phyloP scores from a whole-genome alignment of 1,140 invertebrate genomes.

The Dryas iulia region DNA sequence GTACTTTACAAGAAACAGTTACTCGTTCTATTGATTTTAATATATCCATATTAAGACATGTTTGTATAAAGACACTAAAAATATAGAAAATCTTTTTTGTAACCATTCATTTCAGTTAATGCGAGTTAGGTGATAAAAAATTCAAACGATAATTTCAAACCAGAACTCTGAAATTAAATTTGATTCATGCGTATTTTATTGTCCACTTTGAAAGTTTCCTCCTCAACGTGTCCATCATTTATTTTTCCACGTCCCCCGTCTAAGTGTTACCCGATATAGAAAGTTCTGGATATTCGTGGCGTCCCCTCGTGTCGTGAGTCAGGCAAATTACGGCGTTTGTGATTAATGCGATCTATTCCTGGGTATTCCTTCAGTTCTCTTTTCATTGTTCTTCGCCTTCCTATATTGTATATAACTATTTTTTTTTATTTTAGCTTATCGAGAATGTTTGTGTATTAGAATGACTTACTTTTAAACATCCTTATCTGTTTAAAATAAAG shows the following conservation, averaged over 20 bases:
- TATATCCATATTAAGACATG: too few species aligned
- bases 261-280: constrained; percentile 68
- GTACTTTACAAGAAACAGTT: too few species aligned
- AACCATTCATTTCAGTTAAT: neutral
- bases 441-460: neutral
- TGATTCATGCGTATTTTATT: constrained; percentile 31
- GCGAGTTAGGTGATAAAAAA: neutral
- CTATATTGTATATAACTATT: neutral
- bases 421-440: neutral
- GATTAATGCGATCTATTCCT: constrained; percentile 75
- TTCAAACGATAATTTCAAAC: constrained; percentile 1
- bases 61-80: too few species aligned
- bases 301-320: constrained; percentile 70
- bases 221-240: constrained; percentile 25
- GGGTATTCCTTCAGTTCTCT: constrained; percentile 48
- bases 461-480: neutral
- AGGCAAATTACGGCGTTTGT: constrained; percentile 71
- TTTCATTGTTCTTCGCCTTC: constrained; percentile 42
- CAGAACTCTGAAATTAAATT: constrained; percentile 17
- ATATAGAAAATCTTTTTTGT: too few species aligned
- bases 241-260: constrained; percentile 38
- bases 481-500: too few species aligned
- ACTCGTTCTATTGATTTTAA: too few species aligned
- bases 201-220: constrained; percentile 29
- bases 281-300: constrained; percentile 59